Evolutionary conservation across 2,113 vertebrate genomes (phyloP), one percentile per base, ranked within the genome.

Genomic region (Trogon surrucura): DNA sequence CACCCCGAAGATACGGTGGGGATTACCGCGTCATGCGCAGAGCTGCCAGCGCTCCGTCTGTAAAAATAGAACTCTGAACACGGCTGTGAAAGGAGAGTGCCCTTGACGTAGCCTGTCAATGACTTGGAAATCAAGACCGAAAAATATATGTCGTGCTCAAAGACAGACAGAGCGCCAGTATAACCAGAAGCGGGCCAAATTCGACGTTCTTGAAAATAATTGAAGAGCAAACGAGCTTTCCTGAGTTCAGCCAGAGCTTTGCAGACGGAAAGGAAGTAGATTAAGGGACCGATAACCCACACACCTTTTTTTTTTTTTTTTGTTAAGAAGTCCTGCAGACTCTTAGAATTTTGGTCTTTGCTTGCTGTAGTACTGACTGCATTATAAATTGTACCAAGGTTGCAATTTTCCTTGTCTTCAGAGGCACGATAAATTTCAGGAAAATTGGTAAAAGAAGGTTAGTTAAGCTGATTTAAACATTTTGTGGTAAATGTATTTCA

Each of bases 401-500:
- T 51, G 30, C 27, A 62, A 10, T 80, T 93, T 70, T 78, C 62
- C 16, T 80, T 91, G 29, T 82, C 81, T 72, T 88, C n/a, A 27
- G 29, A 80, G 7, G 64, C 16, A 71, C 27, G 44, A 77, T 50
- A 53, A 54, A 70, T 83, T 87, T 71, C 32, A 73, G 67, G 57
- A 82, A 90, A 90, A 85, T 88, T 16, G 64, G 67, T 75, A 47
- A 70, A 90, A 70, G 65, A 44, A 83, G n/a, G 54, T 93, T 85
- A 85, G 53, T 90, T 95, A 91, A 83, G 73, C 62, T 83, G 62
- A 90, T 96, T 88, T 82, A 92, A 82, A 57, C 32, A n/a, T 79
- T 36, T 53, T 60, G 58, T 61, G 62, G 36, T 83, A 91, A 90
- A 34, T 1, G 2, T 77, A 73, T 88, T 88, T 86, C 66, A 88